Base-by-base conservation (phyloP, 2,888 invertebrate species). In the Cordilura impudica region DNA sequence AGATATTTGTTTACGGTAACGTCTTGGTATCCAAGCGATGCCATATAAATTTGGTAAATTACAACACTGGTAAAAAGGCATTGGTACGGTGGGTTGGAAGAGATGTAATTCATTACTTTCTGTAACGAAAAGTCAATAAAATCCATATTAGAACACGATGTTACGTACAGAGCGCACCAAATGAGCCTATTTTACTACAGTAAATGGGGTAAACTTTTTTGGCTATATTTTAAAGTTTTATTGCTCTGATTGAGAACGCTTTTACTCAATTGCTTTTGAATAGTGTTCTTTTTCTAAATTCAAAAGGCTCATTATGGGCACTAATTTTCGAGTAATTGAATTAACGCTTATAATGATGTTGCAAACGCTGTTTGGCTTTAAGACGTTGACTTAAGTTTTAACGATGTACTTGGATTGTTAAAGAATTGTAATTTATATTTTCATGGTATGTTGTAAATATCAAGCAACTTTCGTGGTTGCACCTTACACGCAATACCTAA, bases 91-190 rank as follows among this genome's bases (percentile, higher is more conserved):
- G 12, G 93, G 93, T 77, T 91, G 90, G 86, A 94, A 94, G 56
- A 94, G 90, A 84, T 91, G 92, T 82, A 94, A 88, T 85, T 92
- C 91, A 82, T 91, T 91, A 79, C 91, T 90, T 14, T 86, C 86
- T 0, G 94, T 93, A 81, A 23, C 92, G 90, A 10, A 94, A 88
- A 1, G 93, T 93, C 72, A 94, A 88, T 43, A 94, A 87, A 88
- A 94, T 93, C 94, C 94, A 95, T 26, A 94, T 92, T 35, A 91
- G 90, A 4, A 94, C 85, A 76, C 92, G 91, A 14, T 90, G 85
- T 4, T 90, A 85, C 0, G 92, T 92, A 63, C 89, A 89, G 5
- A 86, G 87, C 12, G 88, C 83, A 89, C 87, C 73, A 87, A 83
- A 83, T 88, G 87, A 2, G 88, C 87, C 83, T 86, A 87, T 51